Base-by-base conservation (phyloP, 2,888 invertebrate genomes). In the Scrobipalpa costella region DNA sequence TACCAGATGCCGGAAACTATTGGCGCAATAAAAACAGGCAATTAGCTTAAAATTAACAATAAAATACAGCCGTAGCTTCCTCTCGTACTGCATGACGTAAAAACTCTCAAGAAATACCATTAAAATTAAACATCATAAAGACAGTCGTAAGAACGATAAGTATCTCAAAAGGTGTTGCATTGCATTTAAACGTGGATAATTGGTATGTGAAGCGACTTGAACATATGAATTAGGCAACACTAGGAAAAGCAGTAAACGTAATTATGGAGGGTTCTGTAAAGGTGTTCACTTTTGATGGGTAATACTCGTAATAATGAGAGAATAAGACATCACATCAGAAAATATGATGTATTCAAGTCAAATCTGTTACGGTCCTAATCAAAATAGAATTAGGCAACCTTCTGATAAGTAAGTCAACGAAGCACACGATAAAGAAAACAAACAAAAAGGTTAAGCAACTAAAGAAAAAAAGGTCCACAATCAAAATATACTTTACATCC, bases 121-220 rank as follows among this genome's bases (percentile, higher is more conserved):
- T 19, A 44, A 21, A 58, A 57, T 57, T n/a, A n/a, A n/a, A n/a
- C n/a, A 34, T 19, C 40, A 44, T 58, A 38, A 44, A 44, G 36
- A 55, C 19, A 38, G 57, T 57, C 17, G 17, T 36, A 21, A 57
- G 7, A 38, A 17, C 9, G 38, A 57, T 57, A 57, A 57, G 8
- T n/a, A 57, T 57, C 57, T 38, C 17, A 7, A 15, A 50, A 50
- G 21, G 34, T 38, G 17, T 38, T 34, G 57, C 36, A 7, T 57
- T 57, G 38, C 34, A 57, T 57, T 38, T 38, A 36, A 34, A 36
- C 9, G 17, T 9, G 17, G 36, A 9, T 36, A 38, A 36, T 57
- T 36, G n/a, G 17, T 57, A 38, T 19, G 38, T 38, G 57, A 57
- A 57, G 38, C 17, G 57, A 57, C 7, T 57, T 57, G 33, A 13